Conservation (phyloP, 2,888 invertebrate genomes). For the Pemphredon lugubris region DNA sequence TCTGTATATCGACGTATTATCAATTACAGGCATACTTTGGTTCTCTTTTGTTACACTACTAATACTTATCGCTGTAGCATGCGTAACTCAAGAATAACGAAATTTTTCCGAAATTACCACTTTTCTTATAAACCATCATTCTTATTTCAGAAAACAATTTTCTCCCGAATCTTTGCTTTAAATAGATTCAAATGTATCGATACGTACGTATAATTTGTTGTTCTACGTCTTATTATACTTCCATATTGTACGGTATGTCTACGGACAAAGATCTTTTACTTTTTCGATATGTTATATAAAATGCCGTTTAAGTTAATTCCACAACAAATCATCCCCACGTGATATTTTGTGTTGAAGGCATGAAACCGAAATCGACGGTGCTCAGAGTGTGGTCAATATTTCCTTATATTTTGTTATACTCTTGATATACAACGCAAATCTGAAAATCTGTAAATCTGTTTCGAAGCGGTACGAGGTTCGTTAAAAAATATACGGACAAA, state of each 20-base stretch:
- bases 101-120: constrained; percentile 38
- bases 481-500: constrained; percentile 39
- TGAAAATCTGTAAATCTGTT: not conserved
- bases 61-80: constrained; percentile 30
- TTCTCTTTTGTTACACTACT: constrained; percentile 39
- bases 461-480: constrained; percentile 16
- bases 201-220: constrained; percentile 37
- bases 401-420: not conserved
- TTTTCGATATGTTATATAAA: constrained; percentile 65
- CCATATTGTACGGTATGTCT: constrained; percentile 52
- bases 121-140: constrained; percentile 23
- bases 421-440: not conserved
- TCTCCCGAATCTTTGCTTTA: constrained; percentile 42
- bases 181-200: constrained; percentile 52
- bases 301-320: constrained; percentile 50
- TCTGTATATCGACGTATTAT: constrained; percentile 43
- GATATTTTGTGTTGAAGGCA: constrained; percentile 53
- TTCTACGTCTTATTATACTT: constrained; percentile 48
- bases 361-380: constrained; percentile 59
- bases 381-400: too few species aligned
- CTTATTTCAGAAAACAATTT: constrained; percentile 34
- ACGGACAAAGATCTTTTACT: constrained; percentile 52
- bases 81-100: constrained; percentile 45
- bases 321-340: constrained; percentile 30
- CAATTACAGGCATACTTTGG: constrained; percentile 47